Percentiles rank a stretch among this genome's conserved stretches.
phyloP scores from a whole-genome alignment of 2,797 vertebrate genomes.

The Antennarius maculatus region DNA sequence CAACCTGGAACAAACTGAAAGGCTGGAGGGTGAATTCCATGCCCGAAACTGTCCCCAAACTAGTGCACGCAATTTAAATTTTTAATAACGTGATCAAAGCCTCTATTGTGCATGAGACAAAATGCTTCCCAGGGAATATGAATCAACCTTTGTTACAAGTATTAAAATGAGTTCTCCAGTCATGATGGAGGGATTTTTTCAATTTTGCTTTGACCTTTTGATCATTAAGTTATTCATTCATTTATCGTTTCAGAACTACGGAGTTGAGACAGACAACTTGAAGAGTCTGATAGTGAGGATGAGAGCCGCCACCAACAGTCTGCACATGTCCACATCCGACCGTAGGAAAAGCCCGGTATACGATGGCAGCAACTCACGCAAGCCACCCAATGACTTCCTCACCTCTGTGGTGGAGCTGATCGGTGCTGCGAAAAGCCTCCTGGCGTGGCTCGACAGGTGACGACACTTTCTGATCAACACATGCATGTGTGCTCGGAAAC shows the following conservation, averaged over 20 bases:
- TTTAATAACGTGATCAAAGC: slow-evolving; percentile 45
- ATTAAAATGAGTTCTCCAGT: neutral
- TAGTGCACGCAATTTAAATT: slow-evolving; percentile 35
- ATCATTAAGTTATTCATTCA: neutral
- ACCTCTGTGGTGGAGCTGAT: slow-evolving; percentile 98
- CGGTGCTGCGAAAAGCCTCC: slow-evolving; percentile 92
- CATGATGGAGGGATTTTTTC: neutral
- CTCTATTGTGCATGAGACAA: slow-evolving; percentile 1
- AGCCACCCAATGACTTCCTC: slow-evolving; percentile 95
- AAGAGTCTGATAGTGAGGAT: slow-evolving; percentile 92
- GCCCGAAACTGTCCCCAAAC: slow-evolving; percentile 16
- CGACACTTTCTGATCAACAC: neutral
- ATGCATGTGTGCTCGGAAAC: neutral
- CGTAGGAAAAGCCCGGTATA: slow-evolving; percentile 86
- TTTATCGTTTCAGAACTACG: slow-evolving; percentile 88
- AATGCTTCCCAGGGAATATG: no score
- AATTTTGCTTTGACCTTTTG: neutral
- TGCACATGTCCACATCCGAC: slow-evolving; percentile 90
- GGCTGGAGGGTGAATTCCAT: slow-evolving; percentile 26
- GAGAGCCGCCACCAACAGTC: slow-evolving; percentile 87
- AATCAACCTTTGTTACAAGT: no score
- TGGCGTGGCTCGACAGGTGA: slow-evolving; percentile 96
- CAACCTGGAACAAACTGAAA: slow-evolving; percentile 5
- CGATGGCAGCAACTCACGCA: slow-evolving; percentile 86
- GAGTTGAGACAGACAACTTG: slow-evolving; percentile 95